Conservation (phyloP, 35 echinoderm and acorn worm species). For the Stichopus chloronotus region DNA sequence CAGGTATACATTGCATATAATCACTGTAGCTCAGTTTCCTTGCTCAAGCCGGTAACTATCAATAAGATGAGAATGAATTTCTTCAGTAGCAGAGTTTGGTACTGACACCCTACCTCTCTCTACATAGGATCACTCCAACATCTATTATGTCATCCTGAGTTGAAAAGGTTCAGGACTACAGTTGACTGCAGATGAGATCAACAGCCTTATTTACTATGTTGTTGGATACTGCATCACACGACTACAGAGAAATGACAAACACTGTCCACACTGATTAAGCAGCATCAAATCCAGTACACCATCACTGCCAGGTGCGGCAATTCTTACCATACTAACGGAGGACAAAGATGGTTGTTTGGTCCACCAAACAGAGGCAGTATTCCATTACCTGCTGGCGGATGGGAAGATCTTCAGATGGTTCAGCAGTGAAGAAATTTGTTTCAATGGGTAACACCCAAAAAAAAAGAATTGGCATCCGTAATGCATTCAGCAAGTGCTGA, state of each 20-base stretch:
- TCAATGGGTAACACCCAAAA: neutral
- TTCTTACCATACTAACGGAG: neutral
- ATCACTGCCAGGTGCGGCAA: neutral
- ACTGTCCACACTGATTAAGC: neutral
- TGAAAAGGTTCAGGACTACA: neutral
- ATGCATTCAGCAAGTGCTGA: neutral
- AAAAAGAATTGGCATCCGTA: neutral
- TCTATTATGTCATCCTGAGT: neutral
- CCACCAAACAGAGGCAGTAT: neutral
- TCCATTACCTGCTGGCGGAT: neutral
- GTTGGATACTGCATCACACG: neutral
- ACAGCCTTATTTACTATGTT: neutral
- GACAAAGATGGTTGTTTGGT: neutral
- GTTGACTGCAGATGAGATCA: neutral
- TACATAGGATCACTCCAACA: neutral
- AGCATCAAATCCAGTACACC: neutral
- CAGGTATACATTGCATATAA: conserved; percentile 29
- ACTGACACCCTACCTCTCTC: neutral
- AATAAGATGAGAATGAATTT: conserved; percentile 17
- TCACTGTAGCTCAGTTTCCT: conserved; percentile 18
- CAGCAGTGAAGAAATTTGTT: neutral
- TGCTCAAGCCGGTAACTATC: conserved; percentile 22
- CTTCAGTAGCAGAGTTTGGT: neutral
- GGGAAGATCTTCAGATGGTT: conserved; percentile 7
- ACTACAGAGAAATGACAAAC: neutral